These are phyloP conservation scores for Lasioglossum calceatum DNA, from an alignment of 2,888 invertebrate species.

Conservation along the genomic window DNA sequence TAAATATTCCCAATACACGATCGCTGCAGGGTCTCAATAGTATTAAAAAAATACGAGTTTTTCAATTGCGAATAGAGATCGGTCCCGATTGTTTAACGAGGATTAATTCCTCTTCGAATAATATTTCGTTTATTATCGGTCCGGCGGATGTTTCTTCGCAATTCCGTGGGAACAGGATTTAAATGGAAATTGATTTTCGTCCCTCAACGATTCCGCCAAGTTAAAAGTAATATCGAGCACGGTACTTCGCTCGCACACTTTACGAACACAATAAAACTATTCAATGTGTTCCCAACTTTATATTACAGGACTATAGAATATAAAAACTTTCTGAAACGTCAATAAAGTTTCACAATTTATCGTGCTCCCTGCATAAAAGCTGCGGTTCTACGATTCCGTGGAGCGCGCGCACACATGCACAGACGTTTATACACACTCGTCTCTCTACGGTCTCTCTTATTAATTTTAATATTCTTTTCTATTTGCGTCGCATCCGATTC, in stretches of 20 bases:
- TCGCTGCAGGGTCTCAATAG: neutral
- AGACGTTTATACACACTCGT: neutral
- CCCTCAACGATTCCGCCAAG: slow-evolving; percentile 28
- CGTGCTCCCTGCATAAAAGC: slow-evolving; percentile 14
- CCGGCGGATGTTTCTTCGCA: neutral
- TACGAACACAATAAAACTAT: slow-evolving; percentile 16
- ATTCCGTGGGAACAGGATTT: neutral
- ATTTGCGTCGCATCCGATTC: neutral
- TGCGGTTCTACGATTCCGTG: neutral
- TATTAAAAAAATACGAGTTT: neutral
- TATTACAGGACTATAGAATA: slow-evolving; percentile 15
- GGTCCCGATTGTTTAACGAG: neutral
- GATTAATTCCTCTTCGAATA: neutral
- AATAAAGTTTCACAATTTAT: slow-evolving; percentile 13
- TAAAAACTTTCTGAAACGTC: slow-evolving; percentile 14
- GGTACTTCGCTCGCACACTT: slow-evolving; percentile 1
- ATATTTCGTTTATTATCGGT: neutral
- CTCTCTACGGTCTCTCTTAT: neutral
- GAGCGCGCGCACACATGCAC: neutral
- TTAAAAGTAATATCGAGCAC: slow-evolving; percentile 26
- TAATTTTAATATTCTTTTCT: slow-evolving; percentile 9
- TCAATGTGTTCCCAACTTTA: slow-evolving; percentile 14
- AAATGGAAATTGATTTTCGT: slow-evolving; percentile 20
- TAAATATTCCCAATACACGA: neutral
- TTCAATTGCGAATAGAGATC: neutral